Evolutionary conservation across 2,888 invertebrate species (phyloP), one percentile per base, ranked within the genome.

Genomic region (Ochropleura leucogaster): DNA sequence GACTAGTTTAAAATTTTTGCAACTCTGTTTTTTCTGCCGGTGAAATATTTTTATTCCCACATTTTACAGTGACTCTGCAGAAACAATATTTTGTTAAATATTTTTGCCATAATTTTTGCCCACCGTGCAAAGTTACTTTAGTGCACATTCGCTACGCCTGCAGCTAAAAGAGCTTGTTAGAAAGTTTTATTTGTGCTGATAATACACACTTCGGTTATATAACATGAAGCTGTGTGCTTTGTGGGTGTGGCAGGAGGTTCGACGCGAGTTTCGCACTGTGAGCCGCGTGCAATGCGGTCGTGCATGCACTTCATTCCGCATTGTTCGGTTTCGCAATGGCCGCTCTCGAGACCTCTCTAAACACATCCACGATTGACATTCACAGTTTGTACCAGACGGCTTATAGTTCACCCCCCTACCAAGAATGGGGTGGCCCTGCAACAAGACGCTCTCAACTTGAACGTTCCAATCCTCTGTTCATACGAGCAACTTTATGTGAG

Each of bases 271-370:
- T 77, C 74, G 79, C 65, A 72, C 72, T 62, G 63, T 59, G 69
- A 79, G 59, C 49, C 68, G 70, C 77, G 73, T 88, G 85, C 81
- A 90, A 90, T 91, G 90, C 88, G 89, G 91, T 91, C 90, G 84
- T 90, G 88, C 89, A 89, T 90, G 89, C 91, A 93, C 93, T 93
- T 90, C 91, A 94, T 93, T 93, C 88, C 90, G 89, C 93, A 95
- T 96, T 96, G 95, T 96, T 94, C 93, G 89, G 91, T 92, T 91
- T 90, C 85, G 93, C 92, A 93, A 93, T 92, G 88, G 91, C 87
- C 87, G 88, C 84, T 87, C 90, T 93, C 87, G 86, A 95, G 93
- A 88, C 91, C 91, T 84, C 94, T 95, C 87, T 86, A 90, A 83
- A 88, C 84, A 83, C 90, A 90, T 88, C 90, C 91, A 91, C 93